These are phyloP conservation scores for Leptocoma aspasia DNA, from an alignment of 2,113 vertebrate genomes.

Conservation along the genomic window DNA sequence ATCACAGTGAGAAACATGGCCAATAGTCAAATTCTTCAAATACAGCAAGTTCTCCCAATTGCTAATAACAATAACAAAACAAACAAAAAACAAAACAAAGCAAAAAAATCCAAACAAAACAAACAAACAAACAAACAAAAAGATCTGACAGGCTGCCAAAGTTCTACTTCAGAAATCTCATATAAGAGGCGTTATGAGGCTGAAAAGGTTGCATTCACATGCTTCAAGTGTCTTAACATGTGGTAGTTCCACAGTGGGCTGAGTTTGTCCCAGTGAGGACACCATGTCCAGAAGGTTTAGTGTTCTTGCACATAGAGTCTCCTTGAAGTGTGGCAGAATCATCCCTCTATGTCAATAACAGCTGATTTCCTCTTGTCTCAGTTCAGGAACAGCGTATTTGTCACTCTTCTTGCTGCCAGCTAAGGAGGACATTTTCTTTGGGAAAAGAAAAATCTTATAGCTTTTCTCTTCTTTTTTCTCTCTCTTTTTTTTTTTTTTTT, in stretches of 20 bases:
- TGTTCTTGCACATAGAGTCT: neutral
- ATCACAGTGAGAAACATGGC: neutral
- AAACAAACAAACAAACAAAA: neutral
- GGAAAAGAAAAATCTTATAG: neutral
- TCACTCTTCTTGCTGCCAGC: neutral
- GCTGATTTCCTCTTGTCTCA: conserved; percentile 13
- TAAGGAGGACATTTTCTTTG: neutral
- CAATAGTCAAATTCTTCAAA: neutral
- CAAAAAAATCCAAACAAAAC: neutral
- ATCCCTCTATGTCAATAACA: conserved; percentile 15
- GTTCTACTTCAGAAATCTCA: neutral
- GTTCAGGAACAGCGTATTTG: conserved; percentile 8
- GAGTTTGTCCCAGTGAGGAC: neutral
- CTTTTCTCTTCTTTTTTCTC: neutral
- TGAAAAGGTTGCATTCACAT: neutral
- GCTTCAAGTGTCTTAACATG: neutral
- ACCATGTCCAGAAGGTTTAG: neutral
- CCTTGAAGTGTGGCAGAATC: neutral
- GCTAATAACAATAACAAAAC: neutral
- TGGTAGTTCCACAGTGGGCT: neutral
- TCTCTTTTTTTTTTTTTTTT: no score
- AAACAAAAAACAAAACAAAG: neutral
- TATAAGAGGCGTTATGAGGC: neutral
- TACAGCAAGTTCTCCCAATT: neutral
- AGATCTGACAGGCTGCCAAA: neutral